Evolutionary conservation across 2,797 vertebrate species (phyloP), one percentile per base, ranked within the genome.

Genomic region (Margarornis squamiger): DNA sequence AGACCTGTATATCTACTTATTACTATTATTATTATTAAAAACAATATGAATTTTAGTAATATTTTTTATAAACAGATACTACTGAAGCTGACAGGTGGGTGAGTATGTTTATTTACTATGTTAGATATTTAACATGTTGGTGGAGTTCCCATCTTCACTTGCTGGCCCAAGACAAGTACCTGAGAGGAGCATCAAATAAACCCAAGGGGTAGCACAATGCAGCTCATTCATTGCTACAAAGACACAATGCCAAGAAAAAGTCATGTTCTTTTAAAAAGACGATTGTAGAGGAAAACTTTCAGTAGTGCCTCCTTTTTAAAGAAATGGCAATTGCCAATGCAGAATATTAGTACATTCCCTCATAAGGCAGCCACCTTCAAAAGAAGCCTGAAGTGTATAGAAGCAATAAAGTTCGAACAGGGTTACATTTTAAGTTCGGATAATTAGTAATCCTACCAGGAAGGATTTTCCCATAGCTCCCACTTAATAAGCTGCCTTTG

Each of bases 381-480:
- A 91, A 87, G 88, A 71, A 90, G 59, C 63, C 74, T 19, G 2
- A 92, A 90, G 36, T 17, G 43, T 38, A 61, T 1, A 76, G 88
- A 88, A 93, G 68, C 80, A 93, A 66, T 89, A 39, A 68, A 57
- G 67, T 88, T 89, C 1, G 7, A 77, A 45, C 20, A 79, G 74
- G 80, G 61, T 85, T 87, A 90, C 75, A 70, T 89, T 94, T 96
- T 82, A 87, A 92, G 72, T 79, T 76, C 7, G 1, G 80, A 65
- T 85, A 95, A 96, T 95, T 93, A 96, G 80, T 51, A 92, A 92
- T 87, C 71, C 78, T 85, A 67, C 90, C 90, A 94, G 86, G 83
- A 94, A 93, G 59, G 65, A 89, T 94, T 71, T 93, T 82, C 77
- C 72, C 74, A 70, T 72, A 41, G 82, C 57, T 95, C 74, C 65